Evolutionary conservation across 2,888 invertebrate species (phyloP), one percentile per base, ranked within the genome.

Genomic region (Agrenia bidenticulata): DNA sequence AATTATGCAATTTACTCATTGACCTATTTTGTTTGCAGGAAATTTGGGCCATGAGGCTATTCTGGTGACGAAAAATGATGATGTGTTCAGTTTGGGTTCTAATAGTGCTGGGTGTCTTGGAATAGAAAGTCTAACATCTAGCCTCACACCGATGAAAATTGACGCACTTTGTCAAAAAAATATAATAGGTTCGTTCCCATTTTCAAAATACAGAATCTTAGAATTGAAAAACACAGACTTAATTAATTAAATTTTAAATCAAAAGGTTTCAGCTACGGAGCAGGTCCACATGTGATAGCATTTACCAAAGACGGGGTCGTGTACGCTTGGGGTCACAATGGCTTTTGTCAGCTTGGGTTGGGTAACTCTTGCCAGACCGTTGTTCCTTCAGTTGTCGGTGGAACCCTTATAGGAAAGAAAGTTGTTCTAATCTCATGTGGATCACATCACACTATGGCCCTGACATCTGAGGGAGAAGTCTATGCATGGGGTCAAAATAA

Each of bases 401-500:
- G 81, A 4, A 80, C 80, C 77, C 76, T 85, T 11, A 77, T 77
- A 11, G 81, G 81, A 1, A 82, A 82, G 74, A 77, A 81, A 55
- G 81, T 85, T 1, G 78, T 80, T 7, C 80, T 83, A 68, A 78
- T 86, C 17, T 83, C 85, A 0, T 86, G 85, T 78, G 86, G 86
- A 19, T 83, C 83, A 74, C 83, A 85, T 77, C 85, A 85, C 77
- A 84, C 84, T 1, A 75, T 86, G 70, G 85, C 82, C 19, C 78
- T 86, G 0, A 84, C 85, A 1, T 77, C 78, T 24, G 83, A 83
- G 32, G 86, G 86, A 63, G 84, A 85, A 79, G 85, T 85, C 78
- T 77, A 67, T 61, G 83, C 84, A 1, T 86, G 85, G 85, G 85
- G 86, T 5, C 84, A 85, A 77, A 86, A 86, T 75, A 83, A 83